Evolutionary conservation across 2,797 vertebrate species (phyloP).

Genomic region (Lophotriccus pileatus): DNA sequence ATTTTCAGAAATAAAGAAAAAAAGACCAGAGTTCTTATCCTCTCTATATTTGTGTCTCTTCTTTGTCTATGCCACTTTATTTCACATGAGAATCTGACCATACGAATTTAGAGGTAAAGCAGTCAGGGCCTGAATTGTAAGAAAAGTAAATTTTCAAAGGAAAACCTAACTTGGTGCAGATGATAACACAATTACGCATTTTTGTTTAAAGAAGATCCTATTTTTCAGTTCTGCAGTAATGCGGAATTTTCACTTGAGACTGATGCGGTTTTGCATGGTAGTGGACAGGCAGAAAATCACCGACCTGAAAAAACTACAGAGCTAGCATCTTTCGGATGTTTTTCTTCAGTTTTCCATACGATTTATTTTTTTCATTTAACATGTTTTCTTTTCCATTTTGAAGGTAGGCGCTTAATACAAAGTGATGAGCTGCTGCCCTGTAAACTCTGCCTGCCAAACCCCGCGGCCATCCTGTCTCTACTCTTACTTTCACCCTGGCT

Average conservation of each 20-base stretch:
- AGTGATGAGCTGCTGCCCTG: slow-evolving; percentile 53
- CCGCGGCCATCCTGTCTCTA: slow-evolving; percentile 29
- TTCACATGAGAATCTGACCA: neutral
- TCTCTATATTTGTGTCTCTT: neutral
- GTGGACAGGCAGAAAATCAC: slow-evolving; percentile 28
- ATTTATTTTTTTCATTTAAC: slow-evolving; percentile 61
- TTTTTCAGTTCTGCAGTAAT: neutral
- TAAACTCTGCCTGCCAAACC: slow-evolving; percentile 33
- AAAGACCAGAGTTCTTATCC: neutral
- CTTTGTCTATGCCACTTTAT: neutral
- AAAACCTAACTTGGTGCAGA: neutral
- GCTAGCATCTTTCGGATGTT: slow-evolving; percentile 61
- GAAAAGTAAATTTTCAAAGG: neutral
- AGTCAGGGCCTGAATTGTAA: neutral
- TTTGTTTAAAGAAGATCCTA: neutral
- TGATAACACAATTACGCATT: neutral
- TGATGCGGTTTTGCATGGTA: slow-evolving; percentile 1
- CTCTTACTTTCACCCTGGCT: slow-evolving; percentile 15
- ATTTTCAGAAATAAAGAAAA: neutral
- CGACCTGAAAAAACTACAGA: slow-evolving; percentile 40
- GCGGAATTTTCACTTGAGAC: neutral
- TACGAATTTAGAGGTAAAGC: neutral
- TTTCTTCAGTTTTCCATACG: slow-evolving; percentile 51
- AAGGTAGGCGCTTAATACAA: slow-evolving; percentile 31
- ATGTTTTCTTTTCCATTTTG: slow-evolving; percentile 53